A percentile compares a stretch with the other conserved stretches of the same genome.
phyloP scores from a whole-genome alignment of 1,140 invertebrate genomes.

The Dendroctonus ponderosae region DNA sequence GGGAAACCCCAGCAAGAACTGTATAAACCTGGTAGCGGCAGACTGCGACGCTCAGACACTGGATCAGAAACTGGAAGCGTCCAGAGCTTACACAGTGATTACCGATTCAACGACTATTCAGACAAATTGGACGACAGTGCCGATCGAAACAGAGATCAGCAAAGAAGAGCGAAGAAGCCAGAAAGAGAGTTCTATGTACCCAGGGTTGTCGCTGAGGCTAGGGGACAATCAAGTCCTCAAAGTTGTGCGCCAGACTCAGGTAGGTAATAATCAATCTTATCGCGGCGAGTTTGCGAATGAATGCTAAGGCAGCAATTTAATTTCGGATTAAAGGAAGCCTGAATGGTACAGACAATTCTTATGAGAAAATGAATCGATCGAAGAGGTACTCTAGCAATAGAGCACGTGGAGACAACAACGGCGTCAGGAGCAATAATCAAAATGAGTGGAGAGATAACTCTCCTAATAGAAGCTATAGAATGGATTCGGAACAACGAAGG shows the following conservation, averaged over 20 bases:
- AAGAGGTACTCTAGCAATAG: slow-evolving; percentile 38
- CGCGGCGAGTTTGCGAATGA: no score
- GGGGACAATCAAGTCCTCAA: slow-evolving; percentile 51
- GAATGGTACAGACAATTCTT: slow-evolving; percentile 43
- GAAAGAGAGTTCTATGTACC: slow-evolving; percentile 59
- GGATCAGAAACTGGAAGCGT: slow-evolving; percentile 51
- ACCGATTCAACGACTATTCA: slow-evolving; percentile 3
- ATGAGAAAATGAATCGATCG: slow-evolving; percentile 34
- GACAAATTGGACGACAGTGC: no score
- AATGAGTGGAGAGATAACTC: slow-evolving; percentile 43
- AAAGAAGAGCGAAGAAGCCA: slow-evolving; percentile 56
- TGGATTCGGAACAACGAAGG: slow-evolving; percentile 56
- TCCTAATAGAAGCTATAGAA: slow-evolving; percentile 43
- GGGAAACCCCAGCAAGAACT: slow-evolving; percentile 55
- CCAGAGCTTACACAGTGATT: slow-evolving; percentile 31
- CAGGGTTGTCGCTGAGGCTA: slow-evolving; percentile 55
- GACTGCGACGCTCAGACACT: slow-evolving; percentile 57
- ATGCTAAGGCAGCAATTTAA: neutral
- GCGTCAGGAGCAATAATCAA: slow-evolving; percentile 7
- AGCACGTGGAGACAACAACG: slow-evolving; percentile 17
- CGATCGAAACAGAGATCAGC: slow-evolving; percentile 42
- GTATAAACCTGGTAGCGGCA: slow-evolving; percentile 64
- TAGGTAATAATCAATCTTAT: neutral
- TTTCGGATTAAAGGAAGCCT: slow-evolving; percentile 22
- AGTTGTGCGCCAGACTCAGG: slow-evolving; percentile 21